phyloP scores from a whole-genome alignment of 2,797 vertebrate genomes.

The Epinephelus malabaricus region DNA sequence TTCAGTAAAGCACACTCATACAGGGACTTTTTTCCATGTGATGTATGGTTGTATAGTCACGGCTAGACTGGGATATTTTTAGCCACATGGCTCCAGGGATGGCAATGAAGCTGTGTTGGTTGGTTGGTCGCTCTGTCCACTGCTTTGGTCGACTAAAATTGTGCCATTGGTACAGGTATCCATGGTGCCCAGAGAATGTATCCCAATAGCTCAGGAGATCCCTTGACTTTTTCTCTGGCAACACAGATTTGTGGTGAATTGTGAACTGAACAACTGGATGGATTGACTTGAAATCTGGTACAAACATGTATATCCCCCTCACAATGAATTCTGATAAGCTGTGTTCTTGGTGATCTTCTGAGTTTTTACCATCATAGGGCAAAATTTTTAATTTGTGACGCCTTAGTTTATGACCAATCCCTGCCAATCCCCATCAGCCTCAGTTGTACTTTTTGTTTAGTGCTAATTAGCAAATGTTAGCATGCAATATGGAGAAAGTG shows the following conservation, averaged over 20 bases:
- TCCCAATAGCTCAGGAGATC: not conserved
- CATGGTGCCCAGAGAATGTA: not conserved
- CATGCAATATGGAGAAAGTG: not conserved
- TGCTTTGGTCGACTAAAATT: not conserved
- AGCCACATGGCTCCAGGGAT: conserved; percentile 1
- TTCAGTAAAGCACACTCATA: conserved; percentile 7
- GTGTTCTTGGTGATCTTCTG: not conserved
- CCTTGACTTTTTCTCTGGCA: not conserved
- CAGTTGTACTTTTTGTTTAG: not conserved
- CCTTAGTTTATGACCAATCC: not conserved
- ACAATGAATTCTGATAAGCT: too few species aligned
- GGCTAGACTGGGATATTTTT: conserved; percentile 8
- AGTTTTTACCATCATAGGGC: too few species aligned
- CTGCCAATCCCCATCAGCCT: too few species aligned
- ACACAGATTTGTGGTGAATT: not conserved
- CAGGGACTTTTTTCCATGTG: not conserved
- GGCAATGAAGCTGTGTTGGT: not conserved
- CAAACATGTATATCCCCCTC: not conserved
- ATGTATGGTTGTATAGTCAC: not conserved
- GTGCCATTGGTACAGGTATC: not conserved
- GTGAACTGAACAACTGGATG: not conserved
- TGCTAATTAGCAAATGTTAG: not conserved
- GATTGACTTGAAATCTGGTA: not conserved
- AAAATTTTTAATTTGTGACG: too few species aligned
- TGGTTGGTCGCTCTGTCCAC: not conserved